A percentile compares a stretch with the other conserved stretches of the same genome.
These are phyloP conservation scores for Cavia porcellus DNA, from an alignment of 2,113 vertebrate species.

Conservation along the genomic window DNA sequence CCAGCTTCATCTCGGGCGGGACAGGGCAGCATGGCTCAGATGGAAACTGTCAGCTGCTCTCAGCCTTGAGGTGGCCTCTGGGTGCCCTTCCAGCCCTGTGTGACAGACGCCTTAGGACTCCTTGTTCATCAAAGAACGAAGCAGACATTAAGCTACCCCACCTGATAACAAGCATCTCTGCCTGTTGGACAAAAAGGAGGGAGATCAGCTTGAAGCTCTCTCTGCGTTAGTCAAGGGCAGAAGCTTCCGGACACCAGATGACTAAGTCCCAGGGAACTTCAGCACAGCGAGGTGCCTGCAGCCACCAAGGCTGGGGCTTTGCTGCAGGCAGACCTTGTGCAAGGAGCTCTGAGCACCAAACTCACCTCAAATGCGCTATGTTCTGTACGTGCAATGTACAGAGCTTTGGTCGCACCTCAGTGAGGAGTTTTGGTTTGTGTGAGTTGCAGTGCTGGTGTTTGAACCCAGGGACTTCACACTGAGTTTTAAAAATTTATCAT, in stretches of 20 bases:
- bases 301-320: not conserved
- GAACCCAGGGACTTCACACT: not conserved
- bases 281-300: not conserved
- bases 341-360: not conserved
- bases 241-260: not conserved
- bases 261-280: not conserved
- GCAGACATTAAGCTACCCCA: not conserved
- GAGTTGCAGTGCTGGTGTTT: not conserved
- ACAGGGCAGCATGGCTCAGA: not conserved
- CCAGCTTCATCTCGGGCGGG: not conserved
- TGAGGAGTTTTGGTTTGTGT: not conserved
- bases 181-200: not conserved
- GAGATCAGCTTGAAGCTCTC: not conserved
- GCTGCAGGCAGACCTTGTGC: not conserved
- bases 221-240: too few relatives aligned
- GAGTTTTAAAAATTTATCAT: not conserved
- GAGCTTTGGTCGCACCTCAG: not conserved
- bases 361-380: not conserved
- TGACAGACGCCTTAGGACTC: not conserved
- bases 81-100: not conserved
- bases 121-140: not conserved
- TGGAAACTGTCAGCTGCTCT: not conserved
- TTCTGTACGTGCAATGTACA: fast-evolving
- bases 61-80: not conserved
- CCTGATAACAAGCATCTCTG: not conserved